phyloP scores from a whole-genome alignment of 2,888 invertebrate species.

The Miltochrista miniata region DNA sequence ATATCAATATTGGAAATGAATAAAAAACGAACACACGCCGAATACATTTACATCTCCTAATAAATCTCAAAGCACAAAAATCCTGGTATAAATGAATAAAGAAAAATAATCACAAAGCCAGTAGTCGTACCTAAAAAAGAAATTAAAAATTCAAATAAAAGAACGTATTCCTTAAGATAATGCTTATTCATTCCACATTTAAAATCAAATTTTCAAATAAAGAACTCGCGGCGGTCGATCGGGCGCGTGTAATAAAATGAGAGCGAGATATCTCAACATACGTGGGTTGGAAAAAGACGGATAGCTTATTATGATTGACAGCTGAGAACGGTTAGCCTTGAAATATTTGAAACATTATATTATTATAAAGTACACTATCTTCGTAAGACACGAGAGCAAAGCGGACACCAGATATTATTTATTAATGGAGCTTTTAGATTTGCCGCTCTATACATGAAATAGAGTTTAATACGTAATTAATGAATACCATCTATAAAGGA shows the following conservation, averaged over 20 bases:
- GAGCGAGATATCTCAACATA: constrained; percentile 53
- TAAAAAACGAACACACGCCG: constrained; percentile 52
- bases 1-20: constrained; percentile 47
- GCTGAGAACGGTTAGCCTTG: constrained; percentile 84
- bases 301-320: constrained; percentile 83
- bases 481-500: constrained; percentile 18
- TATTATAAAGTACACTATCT: constrained; percentile 83
- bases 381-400: constrained; percentile 64
- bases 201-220: constrained; percentile 83
- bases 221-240: constrained; percentile 77
- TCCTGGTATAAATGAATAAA: constrained; percentile 62
- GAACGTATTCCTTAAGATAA: constrained; percentile 81
- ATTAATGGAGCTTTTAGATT: constrained; percentile 28
- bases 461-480: constrained; percentile 21
- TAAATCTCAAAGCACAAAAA: constrained; percentile 70
- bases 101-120: constrained; percentile 64
- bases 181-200: constrained; percentile 84
- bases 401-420: constrained; percentile 56
- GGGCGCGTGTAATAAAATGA: constrained; percentile 62
- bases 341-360: constrained; percentile 84
- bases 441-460: constrained; percentile 24
- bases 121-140: constrained; percentile 75
- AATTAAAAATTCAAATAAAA: constrained; percentile 82
- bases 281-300: constrained; percentile 68
- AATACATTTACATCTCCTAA: constrained; percentile 72